A percentile compares a stretch with the other conserved stretches of the same genome.
Evolutionary conservation across 2,888 invertebrate species (phyloP).

Genomic region (Ormyrus rosae): DNA sequence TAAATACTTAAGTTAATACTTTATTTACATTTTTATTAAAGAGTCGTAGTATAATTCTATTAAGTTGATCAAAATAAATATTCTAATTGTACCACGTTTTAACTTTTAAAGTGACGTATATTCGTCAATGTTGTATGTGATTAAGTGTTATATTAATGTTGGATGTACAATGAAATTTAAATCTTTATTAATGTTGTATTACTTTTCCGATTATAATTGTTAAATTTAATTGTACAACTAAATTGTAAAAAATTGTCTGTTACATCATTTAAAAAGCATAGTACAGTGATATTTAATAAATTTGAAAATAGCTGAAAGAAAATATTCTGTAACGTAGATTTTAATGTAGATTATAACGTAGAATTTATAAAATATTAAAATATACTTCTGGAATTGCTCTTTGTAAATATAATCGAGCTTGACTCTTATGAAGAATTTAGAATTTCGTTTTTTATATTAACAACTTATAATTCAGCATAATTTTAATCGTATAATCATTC

Average conservation of each 20-base stretch:
- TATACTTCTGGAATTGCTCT: constrained; percentile 25
- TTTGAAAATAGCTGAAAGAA: not conserved
- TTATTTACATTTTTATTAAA: too few species aligned
- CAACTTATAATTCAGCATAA: too few species aligned
- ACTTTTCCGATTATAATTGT: constrained; percentile 9
- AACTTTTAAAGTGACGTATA: too few species aligned
- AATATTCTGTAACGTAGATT: constrained; percentile 1
- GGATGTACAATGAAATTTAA: constrained; percentile 16
- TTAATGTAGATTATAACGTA: not conserved
- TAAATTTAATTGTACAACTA: too few species aligned
- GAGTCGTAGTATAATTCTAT: too few species aligned
- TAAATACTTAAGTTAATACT: too few species aligned
- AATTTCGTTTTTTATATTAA: not conserved
- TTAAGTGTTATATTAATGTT: constrained; percentile 23
- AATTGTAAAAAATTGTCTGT: not conserved
- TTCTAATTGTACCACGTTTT: too few species aligned
- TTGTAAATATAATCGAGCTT: constrained; percentile 54
- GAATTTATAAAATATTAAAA: constrained; percentile 17
- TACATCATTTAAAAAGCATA: not conserved
- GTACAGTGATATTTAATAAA: not conserved
- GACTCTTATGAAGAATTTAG: constrained; percentile 4
- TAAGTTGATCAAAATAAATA: too few species aligned
- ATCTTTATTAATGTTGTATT: constrained; percentile 31
- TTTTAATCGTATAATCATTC: too few species aligned
- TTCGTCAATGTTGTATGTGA: constrained; percentile 28